Base-by-base conservation (phyloP, 1,140 invertebrate species). In the Achatina immaculata region DNA sequence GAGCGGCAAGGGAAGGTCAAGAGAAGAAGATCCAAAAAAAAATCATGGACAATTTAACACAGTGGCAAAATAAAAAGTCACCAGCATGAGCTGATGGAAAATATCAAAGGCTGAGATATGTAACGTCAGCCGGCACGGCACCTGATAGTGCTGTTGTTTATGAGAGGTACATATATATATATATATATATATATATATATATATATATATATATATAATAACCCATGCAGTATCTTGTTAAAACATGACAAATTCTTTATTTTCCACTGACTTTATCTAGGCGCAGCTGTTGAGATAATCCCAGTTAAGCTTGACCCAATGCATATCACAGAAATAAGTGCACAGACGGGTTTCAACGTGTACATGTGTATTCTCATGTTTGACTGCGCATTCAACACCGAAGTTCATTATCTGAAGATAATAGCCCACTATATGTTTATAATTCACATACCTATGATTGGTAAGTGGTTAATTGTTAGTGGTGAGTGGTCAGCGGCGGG, bases 291-390 rank as follows among this genome's bases (percentile, higher is more conserved):
- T 2, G 31, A 2, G 31, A 62, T 62, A 31, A 28, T 62, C 16
- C 58, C n/a, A 28, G n/a, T 62, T 31, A 3, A 21, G n/a, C 11
- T 62, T 9, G 58, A 62, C 28, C 58, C 58, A 28, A 2, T 62
- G 58, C 58, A 62, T 19, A 6, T 62, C n/a, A 3, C 28, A 34
- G 28, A 62, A 2, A 28, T 62, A 2, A 62, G 58, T 6, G n/a
- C 58, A 3, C n/a, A 62, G 16, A 62, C 58, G 58, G n/a, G n/a
- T 0, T 48, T 73, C 21, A 34, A 73, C 9, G 24, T 73, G 21
- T 73, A 45, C 71, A 73, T 73, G 31, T 45, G 38, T 11, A 43
- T 73, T 9, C 40, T 73, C 19, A 45, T 73, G 28, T 73, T 73
- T 48, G 71, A 73, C 24, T 43, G 40, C 21, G 42, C 71, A 3